Percentiles rank a stretch among this genome's conserved stretches.
Evolutionary conservation across 2,888 invertebrate species (phyloP).

Genomic region (Serripes groenlandicus): DNA sequence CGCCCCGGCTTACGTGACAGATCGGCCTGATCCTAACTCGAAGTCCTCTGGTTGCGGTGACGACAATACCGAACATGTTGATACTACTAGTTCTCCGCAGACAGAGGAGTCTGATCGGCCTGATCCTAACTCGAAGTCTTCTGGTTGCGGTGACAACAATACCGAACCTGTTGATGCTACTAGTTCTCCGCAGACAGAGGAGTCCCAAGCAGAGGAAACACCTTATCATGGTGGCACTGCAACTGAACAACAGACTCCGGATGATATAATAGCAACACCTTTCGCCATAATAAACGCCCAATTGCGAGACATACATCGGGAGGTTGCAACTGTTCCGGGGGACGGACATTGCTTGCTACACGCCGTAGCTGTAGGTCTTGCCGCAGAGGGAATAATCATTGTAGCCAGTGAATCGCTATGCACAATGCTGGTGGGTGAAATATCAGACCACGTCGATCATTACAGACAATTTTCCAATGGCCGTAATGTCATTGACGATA

Average conservation of each 20-base stretch:
- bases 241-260: background rate
- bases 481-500: slow-evolving; percentile 37
- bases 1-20: slow-evolving; percentile 37
- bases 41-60: background rate
- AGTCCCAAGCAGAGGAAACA: slow-evolving; percentile 27
- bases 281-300: slow-evolving; percentile 20
- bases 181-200: background rate
- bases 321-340: slow-evolving; percentile 41
- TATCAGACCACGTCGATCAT: slow-evolving; percentile 32
- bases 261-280: background rate
- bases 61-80: background rate
- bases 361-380: slow-evolving; percentile 39
- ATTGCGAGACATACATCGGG: slow-evolving; percentile 32
- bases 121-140: background rate
- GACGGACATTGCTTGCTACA: slow-evolving; percentile 48
- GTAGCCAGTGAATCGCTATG: slow-evolving; percentile 27
- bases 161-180: background rate
- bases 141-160: background rate
- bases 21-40: slow-evolving; percentile 26
- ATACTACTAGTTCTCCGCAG: background rate
- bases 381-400: slow-evolving; percentile 31
- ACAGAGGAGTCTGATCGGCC: too few species aligned
- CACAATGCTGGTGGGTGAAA: slow-evolving; percentile 38
- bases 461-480: slow-evolving; percentile 42
- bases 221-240: background rate